phyloP scores from a whole-genome alignment of 2,113 vertebrate species.

The Festucalex cinctus region DNA sequence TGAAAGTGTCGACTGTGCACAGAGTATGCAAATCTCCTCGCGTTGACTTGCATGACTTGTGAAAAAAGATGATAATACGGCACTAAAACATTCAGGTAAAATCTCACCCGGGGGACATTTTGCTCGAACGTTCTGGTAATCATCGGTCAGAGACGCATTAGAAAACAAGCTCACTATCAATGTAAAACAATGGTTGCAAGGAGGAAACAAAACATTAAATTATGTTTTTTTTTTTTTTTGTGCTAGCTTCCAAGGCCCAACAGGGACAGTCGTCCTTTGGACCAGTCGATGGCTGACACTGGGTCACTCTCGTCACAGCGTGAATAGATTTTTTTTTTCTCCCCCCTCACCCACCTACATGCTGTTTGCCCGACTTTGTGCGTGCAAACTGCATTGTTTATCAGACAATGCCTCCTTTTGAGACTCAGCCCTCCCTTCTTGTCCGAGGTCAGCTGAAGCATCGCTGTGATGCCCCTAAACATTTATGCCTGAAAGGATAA shows the following conservation, averaged over 20 bases:
- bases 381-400: conserved; percentile 18
- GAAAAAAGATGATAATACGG: not conserved
- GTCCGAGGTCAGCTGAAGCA: conserved; percentile 84
- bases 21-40: conserved; percentile 5
- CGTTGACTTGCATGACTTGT: not conserved
- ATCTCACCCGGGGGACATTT: not conserved
- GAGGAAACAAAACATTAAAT: not conserved
- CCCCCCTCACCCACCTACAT: conserved; percentile 2
- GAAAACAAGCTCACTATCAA: not conserved
- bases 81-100: not conserved
- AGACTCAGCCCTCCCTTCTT: conserved; percentile 67
- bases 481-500: conserved; percentile 73
- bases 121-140: not conserved
- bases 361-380: conserved; percentile 3
- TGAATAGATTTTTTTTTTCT: conserved; percentile 12
- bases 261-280: conserved; percentile 5
- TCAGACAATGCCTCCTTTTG: conserved; percentile 80
- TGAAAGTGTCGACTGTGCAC: not conserved
- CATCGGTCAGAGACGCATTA: not conserved
- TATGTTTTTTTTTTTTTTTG: not conserved
- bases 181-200: not conserved
- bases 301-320: conserved; percentile 3
- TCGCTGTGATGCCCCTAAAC: conserved; percentile 80
- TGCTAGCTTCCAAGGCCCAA: not conserved
- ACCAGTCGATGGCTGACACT: conserved; percentile 35